A percentile compares a stretch with the other conserved stretches of the same genome.
phyloP scores from a whole-genome alignment of 2,888 invertebrate genomes.

The Oscheius sp. region DNA sequence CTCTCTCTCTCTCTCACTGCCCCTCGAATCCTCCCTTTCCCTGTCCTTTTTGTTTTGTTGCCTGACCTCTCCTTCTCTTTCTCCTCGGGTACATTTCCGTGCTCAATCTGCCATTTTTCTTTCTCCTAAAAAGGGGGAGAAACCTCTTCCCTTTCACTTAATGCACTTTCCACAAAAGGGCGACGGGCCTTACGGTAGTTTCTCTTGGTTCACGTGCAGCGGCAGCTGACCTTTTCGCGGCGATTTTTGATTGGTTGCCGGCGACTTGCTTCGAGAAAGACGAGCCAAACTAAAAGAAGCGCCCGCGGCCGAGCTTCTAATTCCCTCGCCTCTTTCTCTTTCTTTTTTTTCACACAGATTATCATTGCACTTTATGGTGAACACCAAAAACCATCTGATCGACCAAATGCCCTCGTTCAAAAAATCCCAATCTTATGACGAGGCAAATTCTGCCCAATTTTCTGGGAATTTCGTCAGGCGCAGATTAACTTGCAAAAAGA shows the following conservation, averaged over 20 bases:
- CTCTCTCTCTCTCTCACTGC: not conserved
- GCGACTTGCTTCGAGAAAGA: slow-evolving; percentile 17
- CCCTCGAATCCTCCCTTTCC: not conserved
- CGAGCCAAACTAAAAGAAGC: too few relatives aligned
- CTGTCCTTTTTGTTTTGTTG: not conserved
- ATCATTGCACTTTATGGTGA: too few relatives aligned
- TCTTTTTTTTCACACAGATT: too few relatives aligned
- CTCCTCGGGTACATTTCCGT: not conserved
- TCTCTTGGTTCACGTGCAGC: slow-evolving; percentile 19
- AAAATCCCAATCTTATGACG: not conserved
- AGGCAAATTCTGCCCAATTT: not conserved
- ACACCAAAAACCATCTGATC: too few relatives aligned
- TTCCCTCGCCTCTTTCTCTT: not conserved
- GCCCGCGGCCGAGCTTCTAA: too few relatives aligned
- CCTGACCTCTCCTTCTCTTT: not conserved
- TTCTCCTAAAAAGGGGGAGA: not conserved
- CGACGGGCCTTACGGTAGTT: slow-evolving; percentile 7
- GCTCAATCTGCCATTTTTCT: not conserved
- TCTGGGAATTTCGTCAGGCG: not conserved
- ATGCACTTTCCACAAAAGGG: slow-evolving; percentile 1
- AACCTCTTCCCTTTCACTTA: not conserved
- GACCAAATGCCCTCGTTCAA: too few relatives aligned
- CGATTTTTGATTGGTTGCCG: slow-evolving; percentile 28
- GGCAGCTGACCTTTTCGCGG: slow-evolving; percentile 32
- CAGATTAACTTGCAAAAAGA: not conserved